Percentiles rank a stretch among this genome's conserved stretches.
Conservation (phyloP, 2,113 vertebrate species). For the Thermophis baileyi region DNA sequence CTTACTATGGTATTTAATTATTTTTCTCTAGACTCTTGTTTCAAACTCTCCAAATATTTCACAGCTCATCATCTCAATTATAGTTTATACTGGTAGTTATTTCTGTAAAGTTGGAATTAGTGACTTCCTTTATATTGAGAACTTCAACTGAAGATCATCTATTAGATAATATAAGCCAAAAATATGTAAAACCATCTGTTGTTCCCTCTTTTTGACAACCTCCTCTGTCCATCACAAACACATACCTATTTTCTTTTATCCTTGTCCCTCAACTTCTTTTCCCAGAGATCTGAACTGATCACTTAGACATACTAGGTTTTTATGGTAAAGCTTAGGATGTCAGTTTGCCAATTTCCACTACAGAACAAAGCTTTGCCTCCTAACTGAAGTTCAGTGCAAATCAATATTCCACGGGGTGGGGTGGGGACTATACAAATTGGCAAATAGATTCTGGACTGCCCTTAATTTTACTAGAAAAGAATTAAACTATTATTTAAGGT, state of each 20-base stretch:
- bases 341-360: neutral
- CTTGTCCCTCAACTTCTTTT: neutral
- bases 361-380: neutral
- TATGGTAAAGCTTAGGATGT: neutral
- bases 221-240: neutral
- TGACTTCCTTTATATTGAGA: neutral
- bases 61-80: neutral
- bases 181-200: neutral
- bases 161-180: neutral
- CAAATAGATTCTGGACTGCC: neutral
- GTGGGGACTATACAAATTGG: neutral
- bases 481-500: neutral
- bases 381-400: neutral
- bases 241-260: no score
- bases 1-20: neutral
- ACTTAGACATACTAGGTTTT: neutral
- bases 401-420: neutral
- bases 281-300: neutral
- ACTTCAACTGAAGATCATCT: neutral
- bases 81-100: neutral
- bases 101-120: neutral
- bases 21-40: neutral
- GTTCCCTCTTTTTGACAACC: neutral
- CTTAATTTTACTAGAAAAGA: neutral
- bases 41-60: neutral